Evolutionary conservation across 1,140 invertebrate genomes (phyloP), one percentile per base, ranked within the genome.

Genomic region (Bactericera cockerelli): DNA sequence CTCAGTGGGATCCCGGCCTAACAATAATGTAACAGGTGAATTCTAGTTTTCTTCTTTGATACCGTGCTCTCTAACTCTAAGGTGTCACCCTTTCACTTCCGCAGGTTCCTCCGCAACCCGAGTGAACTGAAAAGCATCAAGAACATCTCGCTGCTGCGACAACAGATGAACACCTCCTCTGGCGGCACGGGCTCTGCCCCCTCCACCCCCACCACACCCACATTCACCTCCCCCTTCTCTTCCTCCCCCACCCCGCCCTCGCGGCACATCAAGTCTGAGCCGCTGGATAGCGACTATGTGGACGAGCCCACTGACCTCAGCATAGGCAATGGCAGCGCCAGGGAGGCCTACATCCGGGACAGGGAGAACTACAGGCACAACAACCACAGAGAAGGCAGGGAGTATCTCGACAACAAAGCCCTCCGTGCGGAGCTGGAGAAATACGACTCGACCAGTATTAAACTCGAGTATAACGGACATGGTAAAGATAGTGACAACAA

Each of bases 61-160:
- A n/a, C n/a, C n/a, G n/a, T n/a, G n/a, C n/a, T n/a, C n/a, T n/a
- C n/a, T n/a, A n/a, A n/a, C n/a, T n/a, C n/a, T n/a, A n/a, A n/a
- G n/a, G n/a, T n/a, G n/a, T n/a, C n/a, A n/a, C 22, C 36, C 38
- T 26, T 56, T 61, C 67, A 71, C 70, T 64, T 66, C 72, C 75
- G 58, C 68, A 88, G 86, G 71, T 92, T 93, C 72, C 72, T 93
- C 54, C 79, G 89, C 60, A 92, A 92, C 73, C 89, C 89, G 26
- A 87, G 85, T 26, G 89, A 93, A 73, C 70, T 93, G 62, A 92
- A 92, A 67, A 92, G 88, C 68, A 92, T 93, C 54, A 93, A 93
- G 71, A 92, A 92, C 69, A 93, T 93, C 63, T 91, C 88, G 2
- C 71, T 91, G 59, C 70, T 93, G 60, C 77, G 89, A n/a, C 87